These are phyloP conservation scores for Varroa destructor DNA, from an alignment of 1,140 invertebrate genomes.

Conservation along the genomic window DNA sequence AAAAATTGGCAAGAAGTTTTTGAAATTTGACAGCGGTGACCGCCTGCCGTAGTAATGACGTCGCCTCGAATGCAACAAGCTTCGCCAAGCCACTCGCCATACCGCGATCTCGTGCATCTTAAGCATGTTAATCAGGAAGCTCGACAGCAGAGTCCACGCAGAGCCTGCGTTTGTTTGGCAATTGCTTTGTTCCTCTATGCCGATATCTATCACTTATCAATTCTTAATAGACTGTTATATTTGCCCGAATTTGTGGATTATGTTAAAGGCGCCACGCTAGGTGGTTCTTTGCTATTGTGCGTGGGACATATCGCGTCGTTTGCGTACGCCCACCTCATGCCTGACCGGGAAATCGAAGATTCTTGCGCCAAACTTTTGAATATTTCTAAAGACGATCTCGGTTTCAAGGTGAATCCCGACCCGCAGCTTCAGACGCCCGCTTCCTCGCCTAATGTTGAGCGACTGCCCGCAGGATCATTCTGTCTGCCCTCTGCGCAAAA, in stretches of 20 bases:
- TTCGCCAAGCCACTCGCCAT: conserved; percentile 17
- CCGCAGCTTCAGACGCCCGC: not conserved
- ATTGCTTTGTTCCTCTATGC: conserved; percentile 1
- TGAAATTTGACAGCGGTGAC: too few relatives aligned
- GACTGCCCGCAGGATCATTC: not conserved
- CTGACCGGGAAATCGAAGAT: conserved; percentile 3
- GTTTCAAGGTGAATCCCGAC: conserved; percentile 18
- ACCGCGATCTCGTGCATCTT: conserved; percentile 8
- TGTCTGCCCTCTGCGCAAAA: conserved; percentile 14
- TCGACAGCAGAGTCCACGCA: not conserved
- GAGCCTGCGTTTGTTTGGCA: conserved; percentile 7
- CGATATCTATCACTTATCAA: conserved; percentile 8
- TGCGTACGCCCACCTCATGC: conserved; percentile 4
- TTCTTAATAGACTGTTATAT: not conserved
- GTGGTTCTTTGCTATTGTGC: not conserved
- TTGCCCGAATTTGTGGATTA: conserved; percentile 11
- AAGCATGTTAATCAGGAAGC: conserved; percentile 11
- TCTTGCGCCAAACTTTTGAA: not conserved
- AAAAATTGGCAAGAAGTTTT: conserved; percentile 49
- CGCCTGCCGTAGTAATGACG: not conserved
- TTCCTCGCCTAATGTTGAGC: not conserved
- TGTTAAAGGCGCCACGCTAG: not conserved
- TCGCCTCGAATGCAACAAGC: not conserved
- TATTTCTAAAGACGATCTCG: conserved; percentile 22
- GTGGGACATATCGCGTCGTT: conserved; percentile 9